Base-by-base conservation (phyloP, 2,797 vertebrate species). In the Pyrrhura leucotis region DNA sequence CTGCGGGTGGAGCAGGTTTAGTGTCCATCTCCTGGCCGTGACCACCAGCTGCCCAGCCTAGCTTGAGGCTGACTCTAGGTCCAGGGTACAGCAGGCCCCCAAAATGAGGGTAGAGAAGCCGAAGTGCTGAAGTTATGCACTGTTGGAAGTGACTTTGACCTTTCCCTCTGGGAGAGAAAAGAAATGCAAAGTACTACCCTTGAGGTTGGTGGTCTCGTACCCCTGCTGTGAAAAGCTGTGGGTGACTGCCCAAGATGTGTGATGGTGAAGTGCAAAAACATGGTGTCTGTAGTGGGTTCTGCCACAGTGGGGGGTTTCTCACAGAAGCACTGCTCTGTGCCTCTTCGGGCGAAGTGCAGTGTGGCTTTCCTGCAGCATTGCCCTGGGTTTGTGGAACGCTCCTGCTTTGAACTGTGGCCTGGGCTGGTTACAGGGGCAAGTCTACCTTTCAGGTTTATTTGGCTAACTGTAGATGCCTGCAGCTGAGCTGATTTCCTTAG, bases 221-320 rank as follows among this genome's bases (percentile, higher is more conserved):
- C 10, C 20, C 17, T 44, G 51, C 62, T 45, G 11, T 40, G 65
- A n/a, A 68, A 50, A 85, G 58, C 35, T n/a, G 42, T 7, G 3
- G 18, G 25, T 0, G 0, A 31, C n/a, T 48, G 14, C 15, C 56
- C 1, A 0, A 39, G 48, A 37, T 0, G 0, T 2, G 0, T 29
- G 40, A 18, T 28, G 25, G 42, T 21, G 33, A 48, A 40, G 31
- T 14, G 28, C 56, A 22, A 35, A 35, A 44, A 7, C 0, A 0
- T 5, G 14, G 29, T 33, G 39, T 35, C 40, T 33, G 10, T 20
- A 29, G 45, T 1, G 8, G 37, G 19, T 45, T 44, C 37, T 72
- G 79, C 53, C 12, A 9, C 33, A 26, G 54, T 0, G 0, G 12
- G 61, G 13, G 18, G 23, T 39, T 90, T 51, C 65, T 65, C 9